Base-by-base conservation (phyloP, 2,113 vertebrate species). In the Petromus typicus region DNA sequence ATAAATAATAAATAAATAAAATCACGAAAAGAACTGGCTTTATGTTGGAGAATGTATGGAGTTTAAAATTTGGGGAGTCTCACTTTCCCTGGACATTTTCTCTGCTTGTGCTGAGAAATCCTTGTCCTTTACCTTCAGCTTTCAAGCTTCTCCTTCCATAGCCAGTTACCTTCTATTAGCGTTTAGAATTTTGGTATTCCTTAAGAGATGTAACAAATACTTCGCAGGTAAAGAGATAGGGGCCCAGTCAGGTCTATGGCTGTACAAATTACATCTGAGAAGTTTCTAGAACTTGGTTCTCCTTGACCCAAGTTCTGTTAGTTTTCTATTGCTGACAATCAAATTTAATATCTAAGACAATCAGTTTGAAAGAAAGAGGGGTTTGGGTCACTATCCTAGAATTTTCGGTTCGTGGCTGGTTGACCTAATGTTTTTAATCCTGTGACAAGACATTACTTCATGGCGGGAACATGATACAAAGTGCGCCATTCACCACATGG, bases 251-350 rank as follows among this genome's bases (percentile, higher is more conserved):
- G 17, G 27, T 20, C 3, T 27, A 57, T 48, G 11, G 17, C 27
- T 48, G 45, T 83, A 27, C 48, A 59, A 86, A 40, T n/a, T 92
- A 90, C 67, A 37, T 22, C 67, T 37, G 11, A 61, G 91, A 51
- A 76, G 18, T 37, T 83, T 86, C 80, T 91, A 86, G 90, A 93
- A 86, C 27, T 40, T 67, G 67, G 43, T 13, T 32, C 20, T 85
- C 43, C 48, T 45, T 45, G 48, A 37, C 10, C 13, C 63, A 45
- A 66, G 45, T 40, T 79, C 73, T 54, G 3, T 37, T 18, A 37
- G 40, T 6, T 30, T 71, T 61, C 11, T 64, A 34, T 61, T 30
- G 45, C 30, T 34, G 64, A 71, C 43, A 56, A 25, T 64, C 30
- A 32, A 64, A 64, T 32, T 64, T 32, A 51, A 37, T 37, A n/a